phyloP scores from a whole-genome alignment of 2,113 vertebrate species.

The Hylia prasina region DNA sequence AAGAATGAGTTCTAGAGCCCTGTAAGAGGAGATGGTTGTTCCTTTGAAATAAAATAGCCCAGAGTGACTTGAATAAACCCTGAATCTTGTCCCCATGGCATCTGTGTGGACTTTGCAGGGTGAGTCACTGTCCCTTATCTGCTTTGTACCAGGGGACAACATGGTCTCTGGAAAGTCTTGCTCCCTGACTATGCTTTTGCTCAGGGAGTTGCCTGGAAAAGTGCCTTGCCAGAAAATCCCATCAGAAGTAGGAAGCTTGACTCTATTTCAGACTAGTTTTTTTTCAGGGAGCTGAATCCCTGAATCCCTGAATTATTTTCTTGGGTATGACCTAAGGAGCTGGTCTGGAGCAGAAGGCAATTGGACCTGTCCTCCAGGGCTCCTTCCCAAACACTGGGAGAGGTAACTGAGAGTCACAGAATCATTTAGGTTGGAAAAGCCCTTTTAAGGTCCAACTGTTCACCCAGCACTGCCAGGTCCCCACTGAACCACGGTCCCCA shows the following conservation, averaged over 20 bases:
- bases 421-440: not conserved
- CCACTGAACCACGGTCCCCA: not conserved
- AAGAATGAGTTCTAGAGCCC: not conserved
- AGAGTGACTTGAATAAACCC: not conserved
- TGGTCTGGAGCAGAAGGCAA: not conserved
- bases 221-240: not conserved
- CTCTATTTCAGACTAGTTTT: not conserved
- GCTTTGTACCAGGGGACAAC: not conserved
- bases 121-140: not conserved
- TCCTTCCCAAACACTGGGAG: not conserved
- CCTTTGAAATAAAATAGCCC: not conserved
- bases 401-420: not conserved
- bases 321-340: not conserved
- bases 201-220: constrained; percentile 10
- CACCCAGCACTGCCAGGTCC: not conserved
- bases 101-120: not conserved
- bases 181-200: not conserved
- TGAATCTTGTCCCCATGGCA: not conserved
- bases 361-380: not conserved
- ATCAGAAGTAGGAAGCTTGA: not conserved
- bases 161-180: not conserved
- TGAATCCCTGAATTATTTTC: not conserved
- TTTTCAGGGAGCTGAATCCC: not conserved
- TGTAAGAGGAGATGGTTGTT: not conserved
- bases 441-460: not conserved